A percentile compares a stretch with the other conserved stretches of the same genome.
These are phyloP conservation scores for Eumacrocentrus americanus DNA, from an alignment of 2,888 invertebrate genomes.

Conservation along the genomic window DNA sequence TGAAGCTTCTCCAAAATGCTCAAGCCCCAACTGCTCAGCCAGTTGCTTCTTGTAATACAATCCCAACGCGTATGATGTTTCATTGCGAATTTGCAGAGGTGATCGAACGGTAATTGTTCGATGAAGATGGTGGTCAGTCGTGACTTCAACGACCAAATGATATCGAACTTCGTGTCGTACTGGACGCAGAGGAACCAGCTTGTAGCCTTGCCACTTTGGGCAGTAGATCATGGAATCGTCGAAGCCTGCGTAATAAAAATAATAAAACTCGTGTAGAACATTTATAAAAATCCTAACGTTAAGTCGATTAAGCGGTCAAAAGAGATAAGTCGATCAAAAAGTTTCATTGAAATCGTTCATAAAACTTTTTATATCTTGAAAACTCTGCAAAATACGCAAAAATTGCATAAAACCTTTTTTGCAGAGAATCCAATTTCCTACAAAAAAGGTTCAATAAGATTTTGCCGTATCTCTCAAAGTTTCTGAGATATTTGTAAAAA, in stretches of 20 bases:
- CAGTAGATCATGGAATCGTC: slow-evolving; percentile 70
- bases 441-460: too few relatives aligned
- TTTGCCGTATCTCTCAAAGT: too few relatives aligned
- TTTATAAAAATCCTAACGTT: too few relatives aligned
- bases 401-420: too few relatives aligned
- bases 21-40: slow-evolving; percentile 70
- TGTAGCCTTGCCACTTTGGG: slow-evolving; percentile 69
- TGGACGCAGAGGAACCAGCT: slow-evolving; percentile 71
- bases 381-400: too few relatives aligned
- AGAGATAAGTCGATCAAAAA: too few relatives aligned
- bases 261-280: too few relatives aligned
- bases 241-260: slow-evolving; percentile 58
- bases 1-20: slow-evolving; percentile 68
- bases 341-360: too few relatives aligned
- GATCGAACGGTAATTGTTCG: slow-evolving; percentile 71
- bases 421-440: too few relatives aligned
- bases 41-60: slow-evolving; percentile 77
- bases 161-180: slow-evolving; percentile 69
- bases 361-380: too few relatives aligned
- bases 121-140: slow-evolving; percentile 65
- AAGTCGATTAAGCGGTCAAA: too few relatives aligned
- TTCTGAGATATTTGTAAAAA: too few relatives aligned
- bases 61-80: slow-evolving; percentile 77
- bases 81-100: slow-evolving; percentile 78
- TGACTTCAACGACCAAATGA: slow-evolving; percentile 73